Conservation (phyloP, 2,797 vertebrate genomes). For the Lacerta bilineata region DNA sequence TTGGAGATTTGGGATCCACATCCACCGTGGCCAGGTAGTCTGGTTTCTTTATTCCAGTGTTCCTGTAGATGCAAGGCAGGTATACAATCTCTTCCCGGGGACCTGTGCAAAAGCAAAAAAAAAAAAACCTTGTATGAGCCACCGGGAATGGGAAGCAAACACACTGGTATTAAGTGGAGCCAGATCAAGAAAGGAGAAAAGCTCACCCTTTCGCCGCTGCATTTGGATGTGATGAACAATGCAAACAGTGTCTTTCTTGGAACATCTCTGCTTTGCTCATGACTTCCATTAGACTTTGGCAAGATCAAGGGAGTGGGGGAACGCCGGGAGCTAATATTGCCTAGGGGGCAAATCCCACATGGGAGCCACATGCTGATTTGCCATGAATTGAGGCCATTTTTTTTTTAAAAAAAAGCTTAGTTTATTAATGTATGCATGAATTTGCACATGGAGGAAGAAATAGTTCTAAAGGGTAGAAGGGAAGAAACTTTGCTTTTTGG, state of each 20-base stretch:
- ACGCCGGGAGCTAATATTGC: not conserved
- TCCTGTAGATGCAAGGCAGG: conserved; percentile 92
- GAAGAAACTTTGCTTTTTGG: not conserved
- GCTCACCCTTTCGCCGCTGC: not conserved
- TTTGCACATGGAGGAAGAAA: not conserved
- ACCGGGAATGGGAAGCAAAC: too few relatives aligned
- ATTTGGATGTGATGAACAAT: too few relatives aligned
- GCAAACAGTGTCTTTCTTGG: not conserved
- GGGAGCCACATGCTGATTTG: not conserved
- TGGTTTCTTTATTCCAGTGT: conserved; percentile 85
- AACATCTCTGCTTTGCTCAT: not conserved
- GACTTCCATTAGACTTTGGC: not conserved
- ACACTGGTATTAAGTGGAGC: too few relatives aligned
- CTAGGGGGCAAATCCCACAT: not conserved
- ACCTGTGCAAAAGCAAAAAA: conserved; percentile 70
- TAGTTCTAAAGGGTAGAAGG: not conserved
- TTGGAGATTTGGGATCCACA: conserved; percentile 85
- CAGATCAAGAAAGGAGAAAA: not conserved
- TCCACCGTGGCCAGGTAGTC: conserved; percentile 95
- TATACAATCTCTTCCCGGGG: conserved; percentile 91
- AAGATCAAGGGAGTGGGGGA: not conserved
- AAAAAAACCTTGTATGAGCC: not conserved
- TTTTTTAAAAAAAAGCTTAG: not conserved
- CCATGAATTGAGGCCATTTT: not conserved
- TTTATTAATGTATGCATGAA: not conserved